Base-by-base conservation (phyloP, 2,113 vertebrate genomes). In the Eira barbara region DNA sequence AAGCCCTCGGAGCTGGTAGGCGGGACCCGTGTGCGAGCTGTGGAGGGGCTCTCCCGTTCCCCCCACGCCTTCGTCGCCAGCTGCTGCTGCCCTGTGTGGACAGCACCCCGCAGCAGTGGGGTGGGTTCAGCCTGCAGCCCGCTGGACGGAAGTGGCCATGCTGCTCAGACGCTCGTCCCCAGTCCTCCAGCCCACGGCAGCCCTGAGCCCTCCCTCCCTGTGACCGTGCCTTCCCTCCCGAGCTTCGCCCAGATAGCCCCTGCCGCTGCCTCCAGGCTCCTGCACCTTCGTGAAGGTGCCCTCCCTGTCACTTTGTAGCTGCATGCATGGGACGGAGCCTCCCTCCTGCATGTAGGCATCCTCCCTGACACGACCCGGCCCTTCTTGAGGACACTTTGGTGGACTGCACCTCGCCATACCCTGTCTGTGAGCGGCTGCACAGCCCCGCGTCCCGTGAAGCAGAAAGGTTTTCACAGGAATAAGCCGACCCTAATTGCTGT, bases 401-500 rank as follows among this genome's bases (percentile, higher is more conserved):
- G 61, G 39, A 4, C 17, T 0, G 8, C 18, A 1, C 11, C 52
- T 57, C 34, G 1, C 3, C 0, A 20, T 18, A 0, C n/a, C 9
- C 47, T 0, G 0, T 39, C 15, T 42, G 39, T 42, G 20, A n/a
- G 15, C 7, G 2, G 45, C 57, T 3, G 2, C 12, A 25, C 1
- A 31, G 45, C 88, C 95, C 39, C 69, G 93, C 82, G 94, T 88
- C 69, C 85, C 36, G 47, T 85, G 18, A 14, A 6, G 96, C 93
- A 91, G 91, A 76, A 45, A 4, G 83, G 88, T 61, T 94, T 61
- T 34, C 82, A 34, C 27, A 7, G 69, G 79, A 97, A 94, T 84
- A 96, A 97, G 92, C 89, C n/a, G 49, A 39, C 73, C 96, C 96
- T 95, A 91, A 94, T 96, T 74, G 71, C 91, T 31, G 6, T 0